These are phyloP conservation scores for Echinops telfairi DNA, from an alignment of 2,113 vertebrate species.

Conservation along the genomic window DNA sequence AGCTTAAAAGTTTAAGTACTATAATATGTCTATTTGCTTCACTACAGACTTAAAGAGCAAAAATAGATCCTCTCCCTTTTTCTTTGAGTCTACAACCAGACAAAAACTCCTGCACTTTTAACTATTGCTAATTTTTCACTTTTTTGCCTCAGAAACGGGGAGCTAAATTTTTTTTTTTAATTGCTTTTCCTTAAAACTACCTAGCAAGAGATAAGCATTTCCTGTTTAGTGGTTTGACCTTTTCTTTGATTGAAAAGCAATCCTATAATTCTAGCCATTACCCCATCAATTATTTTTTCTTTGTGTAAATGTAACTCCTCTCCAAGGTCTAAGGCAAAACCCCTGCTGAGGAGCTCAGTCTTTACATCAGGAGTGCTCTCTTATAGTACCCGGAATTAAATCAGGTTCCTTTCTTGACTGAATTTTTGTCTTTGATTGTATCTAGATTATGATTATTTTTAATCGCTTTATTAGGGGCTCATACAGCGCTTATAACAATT, in stretches of 20 bases:
- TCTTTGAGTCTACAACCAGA: background rate
- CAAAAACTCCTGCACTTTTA: background rate
- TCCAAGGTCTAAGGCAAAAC: background rate
- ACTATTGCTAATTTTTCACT: background rate
- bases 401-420: background rate
- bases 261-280: background rate
- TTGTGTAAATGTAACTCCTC: background rate
- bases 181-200: background rate
- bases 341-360: background rate
- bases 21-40: background rate
- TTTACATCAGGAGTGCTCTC: background rate
- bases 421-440: constrained; percentile 31
- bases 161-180: no score
- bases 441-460: background rate
- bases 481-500: no score
- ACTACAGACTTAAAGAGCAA: background rate
- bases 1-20: background rate
- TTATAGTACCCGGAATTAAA: constrained; percentile 1
- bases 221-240: background rate
- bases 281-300: background rate
- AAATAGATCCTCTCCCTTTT: background rate
- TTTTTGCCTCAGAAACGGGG: no score
- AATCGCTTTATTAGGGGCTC: background rate
- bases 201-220: background rate
- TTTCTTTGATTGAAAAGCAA: background rate